Evolutionary conservation across 2,797 vertebrate species (phyloP), one percentile per base, ranked within the genome.

Genomic region (Microchirus variegatus): DNA sequence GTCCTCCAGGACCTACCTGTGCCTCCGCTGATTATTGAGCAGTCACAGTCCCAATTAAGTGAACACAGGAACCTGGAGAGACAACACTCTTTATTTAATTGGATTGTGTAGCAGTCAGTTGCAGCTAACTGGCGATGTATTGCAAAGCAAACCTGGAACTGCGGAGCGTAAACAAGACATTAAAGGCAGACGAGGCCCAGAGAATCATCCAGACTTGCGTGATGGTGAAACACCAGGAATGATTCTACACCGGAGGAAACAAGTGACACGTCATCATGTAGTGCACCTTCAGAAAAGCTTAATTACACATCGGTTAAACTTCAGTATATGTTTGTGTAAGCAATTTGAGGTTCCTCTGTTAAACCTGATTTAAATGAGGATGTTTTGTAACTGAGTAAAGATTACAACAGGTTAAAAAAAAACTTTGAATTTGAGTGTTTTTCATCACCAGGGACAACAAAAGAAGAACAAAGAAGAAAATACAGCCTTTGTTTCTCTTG

Each of bases 1-100:
- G 53, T 89, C 89, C 90, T 89, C 87, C 75, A 72, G 91, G 89
- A 89, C 79, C 87, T 87, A 90, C 90, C 90, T 92, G 90, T 88
- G 82, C 86, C 81, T 71, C 75, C 41, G 61, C 85, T 87, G 86
- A 91, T 92, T 93, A 92, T 89, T 87, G 85, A 90, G 85, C 89
- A 90, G 91, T 92, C 89, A 90, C 89, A 90, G 89, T 87, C 90
- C 91, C 90, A 92, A 93, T 93, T 93, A 91, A n/a, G 86, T 89
- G 87, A 89, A 85, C 88, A 90, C 81, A 82, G 84, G 78, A 90
- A 87, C 85, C 87, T 87, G 85, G 83, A 86, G 85, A 91, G 88
- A 90, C 88, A 87, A 90, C 86, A 88, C 85, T 88, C 85, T 84
- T 87, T 87, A 87, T 90, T 88, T 93, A 92, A 93, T 91, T 93